Conservation (phyloP, 2,113 vertebrate genomes). For the Peromyscus leucopus region DNA sequence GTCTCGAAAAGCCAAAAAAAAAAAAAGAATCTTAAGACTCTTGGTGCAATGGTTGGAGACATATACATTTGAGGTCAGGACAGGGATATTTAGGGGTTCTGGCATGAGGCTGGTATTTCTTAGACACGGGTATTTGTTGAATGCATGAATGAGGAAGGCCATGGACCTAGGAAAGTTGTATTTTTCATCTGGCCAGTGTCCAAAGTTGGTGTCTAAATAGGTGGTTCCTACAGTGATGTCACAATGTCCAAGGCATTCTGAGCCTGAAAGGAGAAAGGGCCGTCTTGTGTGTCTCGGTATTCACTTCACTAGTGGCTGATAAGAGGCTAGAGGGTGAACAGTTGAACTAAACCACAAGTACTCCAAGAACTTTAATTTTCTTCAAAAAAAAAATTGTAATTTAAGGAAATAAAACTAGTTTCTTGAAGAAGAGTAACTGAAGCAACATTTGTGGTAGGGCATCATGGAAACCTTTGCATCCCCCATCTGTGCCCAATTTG, state of each 20-base stretch:
- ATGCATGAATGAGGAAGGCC: slow-evolving; percentile 12
- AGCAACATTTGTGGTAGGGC: slow-evolving; percentile 88
- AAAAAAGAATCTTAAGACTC: slow-evolving; percentile 37
- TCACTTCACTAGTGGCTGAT: slow-evolving; percentile 81
- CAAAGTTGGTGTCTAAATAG: slow-evolving; percentile 50
- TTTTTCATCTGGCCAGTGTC: slow-evolving; percentile 59
- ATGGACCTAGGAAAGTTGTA: slow-evolving; percentile 20
- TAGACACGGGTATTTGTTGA: slow-evolving; percentile 52
- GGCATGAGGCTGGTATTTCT: slow-evolving; percentile 43
- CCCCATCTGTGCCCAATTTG: slow-evolving; percentile 98
- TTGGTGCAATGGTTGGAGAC: not conserved
- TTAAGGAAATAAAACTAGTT: slow-evolving; percentile 87
- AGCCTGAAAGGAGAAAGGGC: slow-evolving; percentile 53
- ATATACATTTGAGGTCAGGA: not conserved
- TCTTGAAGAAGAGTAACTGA: slow-evolving; percentile 87
- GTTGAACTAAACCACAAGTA: slow-evolving; percentile 85
- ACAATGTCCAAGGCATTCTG: slow-evolving; percentile 23
- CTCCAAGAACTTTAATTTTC: slow-evolving; percentile 87
- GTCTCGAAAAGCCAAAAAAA: no score
- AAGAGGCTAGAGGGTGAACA: slow-evolving; percentile 75
- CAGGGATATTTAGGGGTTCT: slow-evolving; percentile 15
- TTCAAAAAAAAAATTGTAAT: slow-evolving; percentile 83
- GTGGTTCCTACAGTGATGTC: slow-evolving; percentile 41
- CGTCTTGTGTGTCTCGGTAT: slow-evolving; percentile 69
- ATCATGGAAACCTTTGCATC: slow-evolving; percentile 85